Base-by-base conservation (phyloP, 2,113 vertebrate genomes). In the Siniperca knerii region DNA sequence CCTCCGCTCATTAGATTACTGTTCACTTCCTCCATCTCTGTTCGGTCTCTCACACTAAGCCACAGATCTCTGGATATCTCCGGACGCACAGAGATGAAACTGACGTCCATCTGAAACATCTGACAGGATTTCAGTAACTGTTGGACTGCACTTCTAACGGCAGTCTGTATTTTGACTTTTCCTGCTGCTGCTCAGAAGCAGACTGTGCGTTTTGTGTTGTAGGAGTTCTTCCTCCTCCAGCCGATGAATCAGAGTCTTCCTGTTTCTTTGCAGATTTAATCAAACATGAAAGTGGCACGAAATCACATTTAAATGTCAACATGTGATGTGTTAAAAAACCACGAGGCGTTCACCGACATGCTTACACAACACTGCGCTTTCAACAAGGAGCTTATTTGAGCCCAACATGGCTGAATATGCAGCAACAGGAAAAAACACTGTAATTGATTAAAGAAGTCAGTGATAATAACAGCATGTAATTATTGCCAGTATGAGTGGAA, bases 261-360 rank as follows among this genome's bases (percentile, higher is more conserved):
- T 68, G 77, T 81, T 81, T 77, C 75, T 23, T n/a, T 29, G 58
- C 64, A 55, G 44, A 75, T 50, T 61, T 35, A 72, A 67, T 82
- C 54, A 79, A 68, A 79, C 2, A 4, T 69, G 64, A 83, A 67
- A 81, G n/a, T 54, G 58, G 37, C 61, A 73, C 46, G 79, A 74
- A 77, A 54, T 77, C 67, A n/a, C 58, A 55, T 64, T 83, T 86
- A 68, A 83, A 80, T 77, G 76, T 79, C 73, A 65, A 37, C 42
- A 10, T 87, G 80, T 57, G 33, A 69, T 21, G 40, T 25, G 21
- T 60, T 75, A 40, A 64, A 76, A 77, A 71, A 35, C 64, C 69
- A 29, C 11, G 54, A 48, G 67, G 81, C 25, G 16, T 80, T 83
- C 60, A 72, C 58, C 52, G 50, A 44, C 48, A 18, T 15, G 25